phyloP scores from a whole-genome alignment of 2,797 vertebrate species.

The Rhinatrema bivittatum region DNA sequence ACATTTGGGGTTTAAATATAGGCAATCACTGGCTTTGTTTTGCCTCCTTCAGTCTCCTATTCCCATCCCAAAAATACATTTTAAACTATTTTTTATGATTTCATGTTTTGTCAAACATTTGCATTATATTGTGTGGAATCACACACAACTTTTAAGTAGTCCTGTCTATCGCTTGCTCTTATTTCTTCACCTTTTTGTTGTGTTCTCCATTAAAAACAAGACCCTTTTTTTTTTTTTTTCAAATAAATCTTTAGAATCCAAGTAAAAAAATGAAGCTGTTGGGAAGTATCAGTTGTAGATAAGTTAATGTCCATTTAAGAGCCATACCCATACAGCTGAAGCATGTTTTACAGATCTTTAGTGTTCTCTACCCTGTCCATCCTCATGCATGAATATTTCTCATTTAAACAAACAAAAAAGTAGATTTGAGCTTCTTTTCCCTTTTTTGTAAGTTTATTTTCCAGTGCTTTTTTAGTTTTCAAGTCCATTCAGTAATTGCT shows the following conservation, averaged over 20 bases:
- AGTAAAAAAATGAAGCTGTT: conserved; percentile 32
- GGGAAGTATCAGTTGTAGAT: conserved; percentile 46
- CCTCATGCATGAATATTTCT: conserved; percentile 48
- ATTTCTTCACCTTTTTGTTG: conserved; percentile 42
- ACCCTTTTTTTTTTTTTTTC: conserved; percentile 42
- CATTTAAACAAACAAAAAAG: conserved; percentile 50
- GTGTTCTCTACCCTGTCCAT: conserved; percentile 49
- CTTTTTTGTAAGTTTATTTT: conserved; percentile 56
- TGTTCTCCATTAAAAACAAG: conserved; percentile 34
- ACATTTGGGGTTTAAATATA: conserved; percentile 34
- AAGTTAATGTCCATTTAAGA: conserved; percentile 45
- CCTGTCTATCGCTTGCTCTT: conserved; percentile 55
- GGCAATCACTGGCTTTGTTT: no score
- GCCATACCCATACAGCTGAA: conserved; percentile 41
- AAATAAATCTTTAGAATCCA: conserved; percentile 32
- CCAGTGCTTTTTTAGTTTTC: conserved; percentile 48
- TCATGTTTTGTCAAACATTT: conserved; percentile 49
- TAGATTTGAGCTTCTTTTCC: conserved; percentile 50
- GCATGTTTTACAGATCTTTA: conserved; percentile 54
- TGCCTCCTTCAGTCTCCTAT: no score
- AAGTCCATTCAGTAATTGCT: conserved; percentile 56
- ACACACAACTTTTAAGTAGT: conserved; percentile 43
- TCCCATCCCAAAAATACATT: conserved; percentile 51
- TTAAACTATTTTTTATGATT: conserved; percentile 57
- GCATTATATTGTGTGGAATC: conserved; percentile 41